These are phyloP conservation scores for Hydrotaea cyrtoneurina DNA, from an alignment of 2,888 invertebrate genomes.

Conservation along the genomic window DNA sequence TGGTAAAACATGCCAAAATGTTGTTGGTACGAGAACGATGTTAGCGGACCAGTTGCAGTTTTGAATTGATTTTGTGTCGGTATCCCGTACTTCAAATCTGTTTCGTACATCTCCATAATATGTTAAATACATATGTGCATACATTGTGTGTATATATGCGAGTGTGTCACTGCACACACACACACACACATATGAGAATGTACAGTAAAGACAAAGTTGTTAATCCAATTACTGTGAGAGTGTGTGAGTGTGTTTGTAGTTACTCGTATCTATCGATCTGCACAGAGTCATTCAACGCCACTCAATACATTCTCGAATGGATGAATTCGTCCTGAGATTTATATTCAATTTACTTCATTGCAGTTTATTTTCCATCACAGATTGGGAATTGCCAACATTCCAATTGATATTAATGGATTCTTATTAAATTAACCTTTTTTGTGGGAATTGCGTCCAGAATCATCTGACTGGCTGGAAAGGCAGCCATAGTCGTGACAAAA, in stretches of 20 bases:
- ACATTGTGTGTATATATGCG: too few relatives aligned
- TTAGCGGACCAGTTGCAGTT: neutral
- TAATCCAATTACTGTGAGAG: neutral
- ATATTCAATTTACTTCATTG: slow-evolving; percentile 17
- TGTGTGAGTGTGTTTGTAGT: neutral
- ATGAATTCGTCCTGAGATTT: neutral
- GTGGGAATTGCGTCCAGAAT: neutral
- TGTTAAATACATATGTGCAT: too few relatives aligned
- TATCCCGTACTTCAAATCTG: too few relatives aligned
- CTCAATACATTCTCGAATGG: too few relatives aligned
- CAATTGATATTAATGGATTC: slow-evolving; percentile 56
- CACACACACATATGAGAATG: too few relatives aligned
- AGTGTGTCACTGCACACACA: too few relatives aligned
- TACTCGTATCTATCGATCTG: neutral
- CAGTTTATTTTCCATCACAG: slow-evolving; percentile 30
- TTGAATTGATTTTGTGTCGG: slow-evolving; percentile 47
- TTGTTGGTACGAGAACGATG: too few relatives aligned
- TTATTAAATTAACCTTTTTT: slow-evolving; percentile 38
- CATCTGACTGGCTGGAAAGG: neutral
- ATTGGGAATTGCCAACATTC: slow-evolving; percentile 48
- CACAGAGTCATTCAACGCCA: neutral
- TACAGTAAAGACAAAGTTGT: slow-evolving; percentile 2
- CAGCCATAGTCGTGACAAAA: too few relatives aligned
- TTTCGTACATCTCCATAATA: too few relatives aligned
- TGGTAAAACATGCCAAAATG: slow-evolving; percentile 14